Evolutionary conservation across 2,797 vertebrate species (phyloP).

Genomic region (Macropodus opercularis): DNA sequence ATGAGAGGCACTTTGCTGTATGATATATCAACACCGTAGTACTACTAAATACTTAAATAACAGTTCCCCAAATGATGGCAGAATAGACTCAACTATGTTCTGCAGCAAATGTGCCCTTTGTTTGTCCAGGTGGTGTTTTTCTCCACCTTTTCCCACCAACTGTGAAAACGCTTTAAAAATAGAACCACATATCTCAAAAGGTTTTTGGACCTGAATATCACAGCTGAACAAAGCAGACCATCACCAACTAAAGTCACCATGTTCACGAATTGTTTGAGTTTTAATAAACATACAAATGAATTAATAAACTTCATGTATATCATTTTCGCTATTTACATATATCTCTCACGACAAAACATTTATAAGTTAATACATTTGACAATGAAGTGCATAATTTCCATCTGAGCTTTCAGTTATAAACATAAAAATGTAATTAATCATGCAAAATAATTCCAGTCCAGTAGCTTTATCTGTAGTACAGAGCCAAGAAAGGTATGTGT

Average conservation of each 20-base stretch:
- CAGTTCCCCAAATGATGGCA: no score
- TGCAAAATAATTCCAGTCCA: conserved; percentile 20
- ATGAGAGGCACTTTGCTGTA: no score
- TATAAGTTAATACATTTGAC: conserved; percentile 81
- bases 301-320: conserved; percentile 66
- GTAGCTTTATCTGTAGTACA: conserved; percentile 74
- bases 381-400: conserved; percentile 77
- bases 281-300: conserved; percentile 56
- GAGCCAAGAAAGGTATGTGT: conserved; percentile 81
- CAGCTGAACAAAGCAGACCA: conserved; percentile 52
- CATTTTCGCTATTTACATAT: conserved; percentile 76
- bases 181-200: conserved; percentile 24
- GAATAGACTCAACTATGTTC: no score
- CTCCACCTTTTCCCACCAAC: conserved; percentile 40
- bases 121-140: conserved; percentile 64
- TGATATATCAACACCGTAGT: no score
- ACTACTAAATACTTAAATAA: no score
- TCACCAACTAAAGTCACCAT: conserved; percentile 4
- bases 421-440: conserved; percentile 7
- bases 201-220: conserved; percentile 14
- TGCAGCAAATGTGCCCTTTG: conserved; percentile 29
- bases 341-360: conserved; percentile 65
- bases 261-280: conserved; percentile 25
- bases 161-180: conserved; percentile 53
- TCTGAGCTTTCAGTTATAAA: conserved; percentile 20